These are phyloP conservation scores for Solen grandis DNA, from an alignment of 1,140 invertebrate genomes.

Conservation along the genomic window DNA sequence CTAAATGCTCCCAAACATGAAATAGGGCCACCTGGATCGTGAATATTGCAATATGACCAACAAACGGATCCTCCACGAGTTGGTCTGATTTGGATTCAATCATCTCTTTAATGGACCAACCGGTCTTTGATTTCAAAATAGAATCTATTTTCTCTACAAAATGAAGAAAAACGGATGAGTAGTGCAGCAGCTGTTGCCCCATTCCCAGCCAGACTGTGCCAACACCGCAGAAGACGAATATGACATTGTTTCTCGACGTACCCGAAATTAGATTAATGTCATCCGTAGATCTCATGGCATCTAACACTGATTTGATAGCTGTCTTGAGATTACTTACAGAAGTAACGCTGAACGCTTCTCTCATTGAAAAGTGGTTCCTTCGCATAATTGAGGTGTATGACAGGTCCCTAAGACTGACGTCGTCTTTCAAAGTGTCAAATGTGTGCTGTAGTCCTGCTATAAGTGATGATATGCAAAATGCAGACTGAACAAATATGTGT, in stretches of 20 bases:
- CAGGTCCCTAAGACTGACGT: conserved; percentile 42
- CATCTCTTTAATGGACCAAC: conserved; percentile 52
- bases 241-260: too few species aligned
- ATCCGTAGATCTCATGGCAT: too few species aligned
- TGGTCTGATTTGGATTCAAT: conserved; percentile 23
- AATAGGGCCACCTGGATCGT: conserved; percentile 54
- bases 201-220: conserved; percentile 66
- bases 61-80: conserved; percentile 36
- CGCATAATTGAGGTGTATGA: conserved; percentile 61
- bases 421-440: not conserved
- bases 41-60: conserved; percentile 54
- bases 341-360: too few species aligned
- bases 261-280: too few species aligned
- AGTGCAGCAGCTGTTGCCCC: conserved; percentile 59
- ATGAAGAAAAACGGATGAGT: too few species aligned
- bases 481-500: conserved; percentile 24
- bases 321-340: too few species aligned
- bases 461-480: conserved; percentile 14
- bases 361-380: conserved; percentile 54
- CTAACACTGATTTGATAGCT: too few species aligned
- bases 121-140: conserved; percentile 47
- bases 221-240: conserved; percentile 71
- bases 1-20: conserved; percentile 32
- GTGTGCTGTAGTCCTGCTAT: conserved; percentile 1
- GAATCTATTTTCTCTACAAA: conserved; percentile 63